A percentile compares a stretch with the other conserved stretches of the same genome.
These are phyloP conservation scores for Felis chaus DNA, from an alignment of 2,113 vertebrate species.

Conservation along the genomic window DNA sequence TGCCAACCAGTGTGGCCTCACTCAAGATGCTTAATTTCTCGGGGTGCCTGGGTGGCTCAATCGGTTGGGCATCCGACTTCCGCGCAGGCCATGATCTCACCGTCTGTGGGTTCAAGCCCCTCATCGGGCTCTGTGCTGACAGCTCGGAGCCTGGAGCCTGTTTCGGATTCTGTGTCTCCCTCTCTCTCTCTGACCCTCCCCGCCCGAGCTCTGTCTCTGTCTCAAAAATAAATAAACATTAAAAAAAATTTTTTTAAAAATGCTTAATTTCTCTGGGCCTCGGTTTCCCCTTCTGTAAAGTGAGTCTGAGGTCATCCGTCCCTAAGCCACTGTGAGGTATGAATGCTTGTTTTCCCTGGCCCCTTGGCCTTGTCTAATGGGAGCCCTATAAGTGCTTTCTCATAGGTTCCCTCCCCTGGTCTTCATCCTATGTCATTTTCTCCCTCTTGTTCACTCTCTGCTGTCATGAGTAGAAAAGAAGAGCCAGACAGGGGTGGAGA, in stretches of 20 bases:
- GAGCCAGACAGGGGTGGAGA: background rate
- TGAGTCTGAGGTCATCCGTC: background rate
- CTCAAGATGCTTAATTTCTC: background rate
- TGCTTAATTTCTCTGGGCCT: background rate
- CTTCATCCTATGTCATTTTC: background rate
- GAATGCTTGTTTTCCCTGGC: background rate
- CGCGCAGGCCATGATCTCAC: too few relatives aligned
- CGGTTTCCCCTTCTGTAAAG: background rate
- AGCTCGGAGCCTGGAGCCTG: too few relatives aligned
- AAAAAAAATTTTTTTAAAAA: too few relatives aligned
- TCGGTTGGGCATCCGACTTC: too few relatives aligned
- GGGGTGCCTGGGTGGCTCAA: background rate
- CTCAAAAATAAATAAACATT: too few relatives aligned
- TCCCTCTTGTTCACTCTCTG: background rate
- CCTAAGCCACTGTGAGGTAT: too few relatives aligned
- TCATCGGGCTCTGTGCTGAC: too few relatives aligned
- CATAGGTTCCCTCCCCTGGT: background rate
- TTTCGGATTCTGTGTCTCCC: too few relatives aligned
- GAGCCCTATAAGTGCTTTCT: fast-evolving
- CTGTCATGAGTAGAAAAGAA: background rate
- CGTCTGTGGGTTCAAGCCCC: too few relatives aligned
- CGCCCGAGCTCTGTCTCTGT: too few relatives aligned
- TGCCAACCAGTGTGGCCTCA: background rate
- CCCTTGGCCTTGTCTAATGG: fast-evolving
- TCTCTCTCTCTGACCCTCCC: too few relatives aligned